Percentiles rank a stretch among this genome's conserved stretches.
Evolutionary conservation across 1,140 invertebrate genomes (phyloP).

Genomic region (Portunus trituberculatus): DNA sequence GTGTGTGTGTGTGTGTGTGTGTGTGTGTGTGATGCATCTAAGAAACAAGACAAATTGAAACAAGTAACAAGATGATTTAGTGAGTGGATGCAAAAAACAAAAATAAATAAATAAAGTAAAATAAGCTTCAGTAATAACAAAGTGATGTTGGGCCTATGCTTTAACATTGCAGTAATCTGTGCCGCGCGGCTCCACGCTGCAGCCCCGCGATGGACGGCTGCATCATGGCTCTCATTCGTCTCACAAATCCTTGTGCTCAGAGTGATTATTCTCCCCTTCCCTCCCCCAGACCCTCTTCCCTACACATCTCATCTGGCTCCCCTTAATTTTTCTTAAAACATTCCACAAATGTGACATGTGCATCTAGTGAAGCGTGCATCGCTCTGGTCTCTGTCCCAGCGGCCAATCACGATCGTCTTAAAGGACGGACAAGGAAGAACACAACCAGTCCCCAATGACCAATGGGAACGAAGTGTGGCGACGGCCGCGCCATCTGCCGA

Average conservation of each 20-base stretch:
- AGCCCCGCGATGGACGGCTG: neutral
- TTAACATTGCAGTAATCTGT: neutral
- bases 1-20: too few species aligned
- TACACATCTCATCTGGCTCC: neutral
- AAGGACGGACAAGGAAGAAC: neutral
- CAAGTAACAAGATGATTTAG: too few species aligned
- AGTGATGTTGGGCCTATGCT: neutral
- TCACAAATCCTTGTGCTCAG: neutral
- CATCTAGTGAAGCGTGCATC: neutral
- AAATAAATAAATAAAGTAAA: neutral
- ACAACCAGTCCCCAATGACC: neutral
- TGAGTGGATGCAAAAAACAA: neutral
- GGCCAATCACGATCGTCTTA: neutral
- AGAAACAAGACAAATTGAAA: too few species aligned
- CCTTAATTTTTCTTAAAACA: neutral
- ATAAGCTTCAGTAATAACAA: too few species aligned
- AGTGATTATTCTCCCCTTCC: neutral
- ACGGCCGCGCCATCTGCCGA: neutral
- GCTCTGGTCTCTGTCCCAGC: neutral
- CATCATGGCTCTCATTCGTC: neutral
- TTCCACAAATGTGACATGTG: neutral
- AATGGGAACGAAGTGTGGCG: constrained; percentile 26
- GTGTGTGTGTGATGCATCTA: too few species aligned
- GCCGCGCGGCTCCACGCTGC: neutral
- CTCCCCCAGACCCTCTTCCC: neutral